Base-by-base conservation (phyloP, 2,797 vertebrate species). In the Pseudocheirus occidentalis region DNA sequence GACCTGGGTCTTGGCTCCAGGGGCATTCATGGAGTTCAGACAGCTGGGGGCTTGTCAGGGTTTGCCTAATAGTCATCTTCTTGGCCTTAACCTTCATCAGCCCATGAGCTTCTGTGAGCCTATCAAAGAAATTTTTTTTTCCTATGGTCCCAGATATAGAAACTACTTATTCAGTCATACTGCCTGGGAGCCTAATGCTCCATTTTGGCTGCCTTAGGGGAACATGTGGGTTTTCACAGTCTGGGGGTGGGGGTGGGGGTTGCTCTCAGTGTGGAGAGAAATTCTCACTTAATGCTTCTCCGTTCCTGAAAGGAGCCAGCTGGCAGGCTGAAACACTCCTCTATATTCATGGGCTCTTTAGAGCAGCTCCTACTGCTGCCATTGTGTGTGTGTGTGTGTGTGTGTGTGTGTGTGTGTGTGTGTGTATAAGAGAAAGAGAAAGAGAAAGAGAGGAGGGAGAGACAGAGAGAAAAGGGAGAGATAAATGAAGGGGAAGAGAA, bases 101-200 rank as follows among this genome's bases (percentile, higher is more conserved):
- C n/a, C 16, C n/a, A 40, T 18, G 66, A 40, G 16, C n/a, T 73
- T 73, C 34, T 21, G 58, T 40, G 1, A 73, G n/a, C n/a, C n/a
- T 73, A 73, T 73, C n/a, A 73, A 40, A 73, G n/a, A n/a, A 40
- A 21, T 73, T 73, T 73, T 73, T 73, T 55, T 73, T 1, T 4
- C 66, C n/a, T 73, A 40, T 73, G n/a, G 34, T 40, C 66, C 66
- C n/a, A 73, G n/a, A 40, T 73, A 73, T 73, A 73, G 66, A 73
- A 73, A 16, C 16, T 73, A 24, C 66, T 73, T 73, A 73, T 73
- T 40, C 66, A 73, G 66, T 40, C 16, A n/a, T 73, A 73, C 66
- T 73, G 66, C n/a, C 18, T 73, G 50, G 62, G 73, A 93, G 92
- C 59, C 92, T 62, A 92, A 92, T 62, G 58, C 92, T 73, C 62